A percentile compares a stretch with the other conserved stretches of the same genome.
phyloP scores from a whole-genome alignment of 2,797 vertebrate species.

The Acanthopagrus latus region DNA sequence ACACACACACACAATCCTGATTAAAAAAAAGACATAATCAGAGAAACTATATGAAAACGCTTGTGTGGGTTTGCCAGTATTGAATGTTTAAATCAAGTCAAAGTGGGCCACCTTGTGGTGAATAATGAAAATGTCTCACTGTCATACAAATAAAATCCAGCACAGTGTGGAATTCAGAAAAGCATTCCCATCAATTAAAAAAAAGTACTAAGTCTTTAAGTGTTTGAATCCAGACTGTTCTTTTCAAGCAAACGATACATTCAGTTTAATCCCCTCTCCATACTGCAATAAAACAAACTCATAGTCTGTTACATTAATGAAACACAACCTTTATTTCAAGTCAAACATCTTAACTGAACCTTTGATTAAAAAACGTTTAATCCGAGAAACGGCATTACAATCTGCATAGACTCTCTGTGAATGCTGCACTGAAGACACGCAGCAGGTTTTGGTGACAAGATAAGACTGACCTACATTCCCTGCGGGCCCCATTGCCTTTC shows the following conservation, averaged over 20 bases:
- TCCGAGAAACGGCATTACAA: conserved; percentile 23
- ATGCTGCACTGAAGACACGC: conserved; percentile 34
- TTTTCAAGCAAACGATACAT: neutral
- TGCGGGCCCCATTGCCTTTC: conserved; percentile 44
- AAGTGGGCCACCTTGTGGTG: conserved; percentile 61
- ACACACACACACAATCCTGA: neutral
- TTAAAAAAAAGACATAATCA: neutral
- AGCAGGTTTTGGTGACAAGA: conserved; percentile 66
- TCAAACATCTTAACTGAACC: conserved; percentile 48
- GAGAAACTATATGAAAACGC: neutral
- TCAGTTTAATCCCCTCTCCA: neutral
- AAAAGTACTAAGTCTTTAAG: neutral
- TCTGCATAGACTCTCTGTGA: conserved; percentile 1
- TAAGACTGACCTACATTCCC: conserved; percentile 54
- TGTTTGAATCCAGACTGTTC: conserved; percentile 1
- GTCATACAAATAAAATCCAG: neutral
- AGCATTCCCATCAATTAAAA: neutral
- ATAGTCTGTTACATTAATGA: conserved; percentile 18
- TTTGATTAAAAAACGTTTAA: conserved; percentile 40
- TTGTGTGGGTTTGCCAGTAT: neutral
- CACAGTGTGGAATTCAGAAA: neutral
- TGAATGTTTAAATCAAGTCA: conserved; percentile 1
- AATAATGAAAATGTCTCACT: conserved; percentile 3
- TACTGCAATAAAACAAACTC: conserved; percentile 10
- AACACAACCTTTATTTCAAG: conserved; percentile 66